These are phyloP conservation scores for Tetanocera ferruginea DNA, from an alignment of 2,888 invertebrate species.

Conservation along the genomic window DNA sequence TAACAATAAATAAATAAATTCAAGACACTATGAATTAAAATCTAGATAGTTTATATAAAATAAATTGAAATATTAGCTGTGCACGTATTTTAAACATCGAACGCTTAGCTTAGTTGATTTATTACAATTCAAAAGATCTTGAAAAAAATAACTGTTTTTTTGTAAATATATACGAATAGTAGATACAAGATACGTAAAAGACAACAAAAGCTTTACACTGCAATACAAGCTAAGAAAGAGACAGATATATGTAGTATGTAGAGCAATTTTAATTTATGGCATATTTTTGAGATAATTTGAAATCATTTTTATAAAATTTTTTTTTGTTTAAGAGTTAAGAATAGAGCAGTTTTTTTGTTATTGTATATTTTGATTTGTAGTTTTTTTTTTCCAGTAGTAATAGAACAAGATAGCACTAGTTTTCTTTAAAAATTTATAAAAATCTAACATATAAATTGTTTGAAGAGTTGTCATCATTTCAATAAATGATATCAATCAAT, in stretches of 20 bases:
- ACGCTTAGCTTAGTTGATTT: constrained; percentile 1
- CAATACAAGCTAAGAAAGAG: constrained; percentile 45
- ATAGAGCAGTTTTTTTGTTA: background rate
- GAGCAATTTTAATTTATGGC: background rate
- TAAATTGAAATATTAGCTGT: constrained; percentile 25
- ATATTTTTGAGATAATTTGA: background rate
- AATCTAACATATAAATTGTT: no score
- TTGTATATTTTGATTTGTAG: background rate
- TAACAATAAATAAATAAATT: background rate
- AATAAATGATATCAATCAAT: no score
- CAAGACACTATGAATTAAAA: constrained; percentile 27
- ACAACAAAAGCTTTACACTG: constrained; percentile 68
- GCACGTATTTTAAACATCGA: constrained; percentile 38
- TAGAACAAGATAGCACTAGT: background rate
- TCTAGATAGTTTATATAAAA: background rate
- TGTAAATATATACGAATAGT: background rate
- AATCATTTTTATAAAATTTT: background rate
- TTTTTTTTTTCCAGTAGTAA: background rate
- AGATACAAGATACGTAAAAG: constrained; percentile 42
- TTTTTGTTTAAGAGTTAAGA: background rate
- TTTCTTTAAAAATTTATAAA: background rate
- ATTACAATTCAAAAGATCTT: background rate
- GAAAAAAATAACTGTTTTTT: background rate
- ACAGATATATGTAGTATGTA: constrained; percentile 32
- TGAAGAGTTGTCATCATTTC: constrained; percentile 29